Evolutionary conservation across 2,888 invertebrate genomes (phyloP).

Genomic region (Rotaria socialis): DNA sequence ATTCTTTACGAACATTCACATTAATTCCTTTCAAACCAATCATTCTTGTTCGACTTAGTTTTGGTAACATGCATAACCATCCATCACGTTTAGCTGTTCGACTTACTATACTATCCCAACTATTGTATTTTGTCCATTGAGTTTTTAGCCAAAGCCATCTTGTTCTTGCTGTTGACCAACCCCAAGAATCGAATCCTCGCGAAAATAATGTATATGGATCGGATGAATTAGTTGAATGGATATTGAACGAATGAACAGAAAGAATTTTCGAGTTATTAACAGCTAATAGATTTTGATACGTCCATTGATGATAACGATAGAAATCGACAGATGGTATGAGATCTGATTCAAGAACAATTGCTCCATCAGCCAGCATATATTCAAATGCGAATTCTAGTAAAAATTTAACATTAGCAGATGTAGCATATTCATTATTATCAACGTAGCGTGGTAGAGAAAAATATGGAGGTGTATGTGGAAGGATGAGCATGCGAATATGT

Average conservation of each 20-base stretch:
- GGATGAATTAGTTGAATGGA: neutral
- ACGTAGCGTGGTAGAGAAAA: conserved; percentile 10
- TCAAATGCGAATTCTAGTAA: conserved; percentile 7
- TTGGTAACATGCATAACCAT: neutral
- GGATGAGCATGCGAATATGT: neutral
- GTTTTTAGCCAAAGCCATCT: neutral
- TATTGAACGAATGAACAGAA: neutral
- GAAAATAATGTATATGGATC: neutral
- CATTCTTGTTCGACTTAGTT: conserved; percentile 23
- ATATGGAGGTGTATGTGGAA: neutral
- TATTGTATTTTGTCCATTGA: neutral
- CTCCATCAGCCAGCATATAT: conserved; percentile 5
- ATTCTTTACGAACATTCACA: neutral
- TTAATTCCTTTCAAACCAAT: conserved; percentile 5
- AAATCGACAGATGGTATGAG: neutral
- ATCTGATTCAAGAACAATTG: neutral
- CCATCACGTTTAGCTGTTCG: neutral
- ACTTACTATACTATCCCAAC: neutral
- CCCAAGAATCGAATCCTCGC: neutral
- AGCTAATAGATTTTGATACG: neutral
- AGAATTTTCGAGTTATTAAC: neutral
- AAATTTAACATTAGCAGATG: conserved; percentile 10
- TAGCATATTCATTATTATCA: neutral
- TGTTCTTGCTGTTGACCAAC: neutral
- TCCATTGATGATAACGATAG: conserved; percentile 21